phyloP scores from a whole-genome alignment of 37 sponge, comb jelly and placozoan species.

The Haliclona indistincta region DNA sequence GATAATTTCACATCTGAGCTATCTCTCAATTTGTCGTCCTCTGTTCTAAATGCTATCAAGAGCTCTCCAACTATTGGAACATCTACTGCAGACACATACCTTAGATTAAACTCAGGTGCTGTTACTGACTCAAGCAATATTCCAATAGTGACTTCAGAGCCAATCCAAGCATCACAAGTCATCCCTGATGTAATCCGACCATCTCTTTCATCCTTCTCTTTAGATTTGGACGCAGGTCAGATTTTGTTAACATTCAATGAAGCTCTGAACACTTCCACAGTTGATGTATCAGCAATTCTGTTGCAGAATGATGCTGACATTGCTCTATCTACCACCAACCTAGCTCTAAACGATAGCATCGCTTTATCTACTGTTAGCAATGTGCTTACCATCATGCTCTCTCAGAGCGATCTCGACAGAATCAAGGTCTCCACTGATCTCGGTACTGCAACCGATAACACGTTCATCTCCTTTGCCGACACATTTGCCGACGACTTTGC shows the following conservation, averaged over 20 bases:
- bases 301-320: slow-evolving; percentile 25
- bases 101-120: slow-evolving; percentile 50
- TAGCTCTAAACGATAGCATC: slow-evolving; percentile 39
- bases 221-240: slow-evolving; percentile 55
- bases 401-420: slow-evolving; percentile 53
- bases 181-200: slow-evolving; percentile 65
- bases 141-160: slow-evolving; percentile 19
- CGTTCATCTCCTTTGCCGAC: slow-evolving; percentile 41
- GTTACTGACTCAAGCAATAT: slow-evolving; percentile 41
- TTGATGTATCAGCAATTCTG: slow-evolving; percentile 40
- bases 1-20: slow-evolving; percentile 29
- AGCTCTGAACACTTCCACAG: slow-evolving; percentile 55
- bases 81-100: slow-evolving; percentile 27
- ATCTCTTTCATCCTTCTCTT: slow-evolving; percentile 35
- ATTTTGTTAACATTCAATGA: slow-evolving; percentile 71
- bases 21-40: slow-evolving; percentile 43
- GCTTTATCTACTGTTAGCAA: slow-evolving; percentile 21
- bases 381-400: slow-evolving; percentile 48
- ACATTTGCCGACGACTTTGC: slow-evolving; percentile 59
- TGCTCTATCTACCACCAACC: not conserved
- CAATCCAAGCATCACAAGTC: slow-evolving; percentile 39
- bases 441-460: slow-evolving; percentile 21
- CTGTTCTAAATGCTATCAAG: slow-evolving; percentile 72
- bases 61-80: slow-evolving; percentile 23
- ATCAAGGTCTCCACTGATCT: slow-evolving; percentile 49